Conservation (phyloP, 2,113 vertebrate species). For the Coreoperca whiteheadi region DNA sequence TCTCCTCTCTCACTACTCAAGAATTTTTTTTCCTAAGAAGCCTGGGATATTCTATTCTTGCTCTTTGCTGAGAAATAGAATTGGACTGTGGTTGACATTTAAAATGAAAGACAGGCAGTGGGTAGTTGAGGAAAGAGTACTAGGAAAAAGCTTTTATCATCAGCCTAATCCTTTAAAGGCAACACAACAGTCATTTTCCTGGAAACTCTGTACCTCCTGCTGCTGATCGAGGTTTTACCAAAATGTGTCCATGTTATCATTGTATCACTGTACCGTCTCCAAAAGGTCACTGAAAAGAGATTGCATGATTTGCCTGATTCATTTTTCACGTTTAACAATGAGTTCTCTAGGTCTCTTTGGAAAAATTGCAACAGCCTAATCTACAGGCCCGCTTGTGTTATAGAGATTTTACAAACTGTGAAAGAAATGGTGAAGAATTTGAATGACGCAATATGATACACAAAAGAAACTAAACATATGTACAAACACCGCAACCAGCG, state of each 20-base stretch:
- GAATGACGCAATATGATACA: neutral
- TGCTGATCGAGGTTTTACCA: neutral
- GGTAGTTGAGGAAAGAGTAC: slow-evolving; percentile 21
- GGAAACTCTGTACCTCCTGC: slow-evolving; percentile 5
- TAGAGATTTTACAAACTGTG: neutral
- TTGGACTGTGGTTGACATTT: slow-evolving; percentile 44
- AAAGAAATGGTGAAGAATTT: too few species aligned
- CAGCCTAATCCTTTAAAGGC: slow-evolving; percentile 31
- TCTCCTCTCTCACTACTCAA: neutral
- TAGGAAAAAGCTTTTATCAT: slow-evolving; percentile 46
- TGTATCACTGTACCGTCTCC: neutral
- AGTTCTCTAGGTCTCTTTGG: neutral
- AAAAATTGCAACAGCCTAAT: neutral
- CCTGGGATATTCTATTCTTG: slow-evolving; percentile 1
- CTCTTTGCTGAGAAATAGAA: slow-evolving; percentile 34
- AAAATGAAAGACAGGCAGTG: slow-evolving; percentile 30
- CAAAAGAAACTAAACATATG: neutral
- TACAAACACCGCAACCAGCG: neutral
- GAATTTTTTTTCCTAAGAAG: slow-evolving; percentile 26
- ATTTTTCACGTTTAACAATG: neutral
- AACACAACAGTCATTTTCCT: slow-evolving; percentile 26
- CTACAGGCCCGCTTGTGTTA: neutral
- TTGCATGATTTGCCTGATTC: neutral
- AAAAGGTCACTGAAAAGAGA: slow-evolving; percentile 16
- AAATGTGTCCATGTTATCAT: slow-evolving; percentile 19